phyloP scores from a whole-genome alignment of 2,888 invertebrate genomes.

The Macropis europaea region DNA sequence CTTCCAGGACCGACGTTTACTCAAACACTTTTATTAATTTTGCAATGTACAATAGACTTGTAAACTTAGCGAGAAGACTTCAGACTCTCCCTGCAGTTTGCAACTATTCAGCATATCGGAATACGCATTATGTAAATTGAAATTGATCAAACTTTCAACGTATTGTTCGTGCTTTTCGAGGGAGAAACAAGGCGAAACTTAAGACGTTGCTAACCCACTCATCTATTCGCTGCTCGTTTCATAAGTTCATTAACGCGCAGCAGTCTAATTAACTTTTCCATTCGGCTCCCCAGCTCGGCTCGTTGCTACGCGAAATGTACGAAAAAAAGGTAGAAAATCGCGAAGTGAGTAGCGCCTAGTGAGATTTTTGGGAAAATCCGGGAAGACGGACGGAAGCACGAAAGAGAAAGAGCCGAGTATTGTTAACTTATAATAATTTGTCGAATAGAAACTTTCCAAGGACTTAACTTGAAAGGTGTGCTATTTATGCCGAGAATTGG shows the following conservation, averaged over 20 bases:
- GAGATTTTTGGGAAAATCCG: conserved; percentile 11
- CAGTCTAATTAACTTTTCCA: conserved; percentile 48
- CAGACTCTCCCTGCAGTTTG: no score
- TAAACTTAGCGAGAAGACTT: no score
- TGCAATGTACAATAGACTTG: no score
- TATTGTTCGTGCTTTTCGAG: background rate
- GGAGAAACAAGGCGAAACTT: conserved; percentile 10
- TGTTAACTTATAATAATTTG: no score
- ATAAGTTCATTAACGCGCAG: conserved; percentile 47
- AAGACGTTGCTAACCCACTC: conserved; percentile 19
- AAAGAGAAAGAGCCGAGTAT: background rate
- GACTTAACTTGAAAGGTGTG: no score
- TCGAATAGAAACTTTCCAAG: background rate
- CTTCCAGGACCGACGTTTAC: no score
- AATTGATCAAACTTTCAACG: background rate
- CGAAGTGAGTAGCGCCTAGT: background rate
- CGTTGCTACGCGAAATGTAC: conserved; percentile 7
- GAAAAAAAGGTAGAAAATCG: conserved; percentile 8
- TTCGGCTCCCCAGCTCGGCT: background rate
- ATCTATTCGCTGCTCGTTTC: conserved; percentile 35
- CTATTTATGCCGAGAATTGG: no score
- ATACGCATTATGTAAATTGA: background rate
- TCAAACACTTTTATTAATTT: no score
- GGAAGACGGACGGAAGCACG: background rate
- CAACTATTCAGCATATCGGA: no score